These are phyloP conservation scores for Tenebrio molitor DNA, from an alignment of 1,140 invertebrate species.

Conservation along the genomic window DNA sequence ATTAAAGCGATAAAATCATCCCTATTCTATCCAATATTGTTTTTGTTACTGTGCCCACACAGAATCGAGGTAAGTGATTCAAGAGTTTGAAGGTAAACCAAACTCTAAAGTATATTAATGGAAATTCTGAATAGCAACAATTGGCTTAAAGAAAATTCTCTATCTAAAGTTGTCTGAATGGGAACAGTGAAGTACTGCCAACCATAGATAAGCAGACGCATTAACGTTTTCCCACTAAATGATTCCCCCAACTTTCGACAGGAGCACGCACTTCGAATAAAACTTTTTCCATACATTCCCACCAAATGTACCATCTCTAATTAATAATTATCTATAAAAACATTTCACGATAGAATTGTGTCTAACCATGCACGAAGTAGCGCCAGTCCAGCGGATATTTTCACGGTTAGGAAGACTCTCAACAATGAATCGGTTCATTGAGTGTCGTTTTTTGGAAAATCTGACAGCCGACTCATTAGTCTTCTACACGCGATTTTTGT, in stretches of 20 bases:
- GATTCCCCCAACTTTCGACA: not conserved
- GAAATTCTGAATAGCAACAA: constrained; percentile 33
- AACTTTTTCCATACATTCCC: constrained; percentile 13
- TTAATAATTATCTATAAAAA: constrained; percentile 38
- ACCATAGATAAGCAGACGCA: constrained; percentile 7
- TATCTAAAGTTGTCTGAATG: constrained; percentile 2
- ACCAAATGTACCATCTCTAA: constrained; percentile 36
- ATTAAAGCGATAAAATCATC: constrained; percentile 29
- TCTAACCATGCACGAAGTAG: constrained; percentile 38
- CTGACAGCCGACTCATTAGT: constrained; percentile 31
- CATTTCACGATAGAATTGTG: constrained; percentile 37
- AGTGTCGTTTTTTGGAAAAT: constrained; percentile 18
- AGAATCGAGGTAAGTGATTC: constrained; percentile 16
- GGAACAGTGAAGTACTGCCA: not conserved
- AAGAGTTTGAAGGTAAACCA: constrained; percentile 20
- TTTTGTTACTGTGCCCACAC: constrained; percentile 9
- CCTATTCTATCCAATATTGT: constrained; percentile 9
- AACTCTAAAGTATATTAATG: constrained; percentile 27
- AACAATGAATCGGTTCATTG: constrained; percentile 37
- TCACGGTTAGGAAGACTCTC: constrained; percentile 33
- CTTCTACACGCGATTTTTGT: constrained; percentile 20
- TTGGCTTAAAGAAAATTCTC: constrained; percentile 24
- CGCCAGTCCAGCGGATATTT: constrained; percentile 32
- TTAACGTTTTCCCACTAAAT: not conserved
- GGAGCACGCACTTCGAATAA: not conserved